Base-by-base conservation (phyloP, 64 coral and sea anemone species). In the Stylophora pistillata region DNA sequence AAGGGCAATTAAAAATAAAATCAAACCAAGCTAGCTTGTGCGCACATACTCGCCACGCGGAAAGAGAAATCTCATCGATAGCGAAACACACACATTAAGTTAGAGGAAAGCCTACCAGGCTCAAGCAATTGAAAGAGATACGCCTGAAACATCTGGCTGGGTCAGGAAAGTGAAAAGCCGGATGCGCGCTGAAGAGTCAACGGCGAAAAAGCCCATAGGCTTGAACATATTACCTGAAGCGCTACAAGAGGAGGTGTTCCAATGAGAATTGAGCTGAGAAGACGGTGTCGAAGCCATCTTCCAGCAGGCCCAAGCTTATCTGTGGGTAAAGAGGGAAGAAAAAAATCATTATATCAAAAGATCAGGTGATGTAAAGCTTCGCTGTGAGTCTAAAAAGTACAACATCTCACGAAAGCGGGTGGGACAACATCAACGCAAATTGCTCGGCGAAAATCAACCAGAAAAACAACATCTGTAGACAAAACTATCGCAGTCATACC, bases 221-320 rank as follows among this genome's bases (percentile, higher is more conserved):
- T 20, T n/a, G 11, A 27, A 16, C 58, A 7, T 7, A 54, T n/a
- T 89, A 94, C 93, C 88, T 94, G 93, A 79, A 94, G 89, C 28
- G 93, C 93, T 29, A 89, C 88, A 4, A 94, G 80, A 25, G 88
- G 88, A 66, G 93, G 93, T 14, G 93, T 94, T 71, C 93, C 93
- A 58, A 90, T 90, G 3, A 94, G 82, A 70, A 89, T 90, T 47
- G 87, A 90, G 53, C 53, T 63, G n/a, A 94, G 63, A 89, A 94
- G 93, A 77, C 93, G 88, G 17, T 94, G 93, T 58, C 93, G 88
- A 86, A 94, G 89, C 93, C 87, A 94, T 90, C 87, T 84, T 63
- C 93, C 93, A 20, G 80, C 61, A 52, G 86, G 86, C 28, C 93
- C 93, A 90, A 94, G 93, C 34, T 94, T 94, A 73, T 94, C 93